Base-by-base conservation (phyloP, 2,888 invertebrate species). In the Apodemia mormo region DNA sequence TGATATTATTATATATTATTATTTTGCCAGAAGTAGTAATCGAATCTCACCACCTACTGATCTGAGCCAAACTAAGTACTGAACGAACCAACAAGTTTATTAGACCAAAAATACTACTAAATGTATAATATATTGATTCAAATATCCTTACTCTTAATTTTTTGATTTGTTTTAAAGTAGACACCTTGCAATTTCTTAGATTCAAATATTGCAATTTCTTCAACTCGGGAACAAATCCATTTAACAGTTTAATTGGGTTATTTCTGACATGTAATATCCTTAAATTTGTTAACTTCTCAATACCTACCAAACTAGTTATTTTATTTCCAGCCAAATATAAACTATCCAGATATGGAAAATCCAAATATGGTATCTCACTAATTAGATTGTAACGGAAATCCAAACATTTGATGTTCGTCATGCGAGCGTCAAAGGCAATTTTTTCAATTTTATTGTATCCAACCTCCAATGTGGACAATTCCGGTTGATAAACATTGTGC, bases 281-380 rank as follows among this genome's bases (percentile, higher is more conserved):
- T 71, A 98, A 84, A 77, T 95, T 94, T 0, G 82, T 80, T 76
- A 96, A 88, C 58, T 84, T 88, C 22, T 94, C 93, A n/a, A 97
- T 77, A 3, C 95, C 95, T 58, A 94, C 90, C n/a, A 97, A 80
- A 30, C 81, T 88, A 0, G 89, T 90, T 66, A 97, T 94, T 56
- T 95, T 95, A 84, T 97, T 97, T 68, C 96, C 95, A 66, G 96
- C 96, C 71, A 97, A 85, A 83, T 97, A 97, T 1, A 98, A 87
- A 76, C 96, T 96, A 77, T 96, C 95, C 74, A 98, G 75, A 45
- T 84, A 88, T 0, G 89, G 85, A 65, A 94, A 95, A 72, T 93
- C 85, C 1, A 90, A 80, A 66, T 93, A 89, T 0, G 81, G 76
- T 0, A 94, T 84, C 33, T 94, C 93, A 7, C 82, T 80, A n/a